Evolutionary conservation across 2,888 invertebrate genomes (phyloP), one percentile per base, ranked within the genome.

Genomic region (Meandrusa payeni): DNA sequence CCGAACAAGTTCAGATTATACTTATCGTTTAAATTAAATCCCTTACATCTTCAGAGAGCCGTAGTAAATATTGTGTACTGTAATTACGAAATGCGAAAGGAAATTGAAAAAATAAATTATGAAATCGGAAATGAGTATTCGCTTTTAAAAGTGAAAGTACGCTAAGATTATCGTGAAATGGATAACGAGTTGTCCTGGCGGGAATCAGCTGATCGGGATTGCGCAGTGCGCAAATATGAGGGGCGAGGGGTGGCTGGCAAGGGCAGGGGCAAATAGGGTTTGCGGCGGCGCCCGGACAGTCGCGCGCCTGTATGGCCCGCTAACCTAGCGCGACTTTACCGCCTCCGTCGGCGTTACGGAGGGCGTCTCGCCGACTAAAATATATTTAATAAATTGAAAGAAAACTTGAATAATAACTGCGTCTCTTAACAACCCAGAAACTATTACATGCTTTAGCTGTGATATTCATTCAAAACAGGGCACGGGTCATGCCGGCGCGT

Each of bases 151-250:
- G 42, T 24, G 40, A 40, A 32, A 40, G 23, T 36, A 36, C 17
- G 23, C 11, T 32, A 33, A 33, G 29, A 45, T 47, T 33, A 50
- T 60, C 55, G 55, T 55, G 52, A 57, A 58, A 61, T 61, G 61
- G 60, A 60, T 62, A 67, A 64, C 55, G 51, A 57, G 63, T 61
- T 71, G 73, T 77, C 74, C 80, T 80, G 85, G 80, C 82, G 85
- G 83, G 85, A 86, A 86, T 82, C 86, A 87, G 86, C 86, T 86
- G 86, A 75, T 86, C 67, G 69, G 74, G 79, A 67, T 83, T 85
- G 87, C 86, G 86, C 86, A 87, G 70, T 87, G 86, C 86, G 86
- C 86, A 86, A 83, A 81, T 75, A 67, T 72, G 69, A 61, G 79
- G 74, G 71, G 69, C 22, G 62, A 52, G 70, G 66, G 62, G 61